phyloP scores from a whole-genome alignment of 2,113 vertebrate species.

The Rhipidura dahli region DNA sequence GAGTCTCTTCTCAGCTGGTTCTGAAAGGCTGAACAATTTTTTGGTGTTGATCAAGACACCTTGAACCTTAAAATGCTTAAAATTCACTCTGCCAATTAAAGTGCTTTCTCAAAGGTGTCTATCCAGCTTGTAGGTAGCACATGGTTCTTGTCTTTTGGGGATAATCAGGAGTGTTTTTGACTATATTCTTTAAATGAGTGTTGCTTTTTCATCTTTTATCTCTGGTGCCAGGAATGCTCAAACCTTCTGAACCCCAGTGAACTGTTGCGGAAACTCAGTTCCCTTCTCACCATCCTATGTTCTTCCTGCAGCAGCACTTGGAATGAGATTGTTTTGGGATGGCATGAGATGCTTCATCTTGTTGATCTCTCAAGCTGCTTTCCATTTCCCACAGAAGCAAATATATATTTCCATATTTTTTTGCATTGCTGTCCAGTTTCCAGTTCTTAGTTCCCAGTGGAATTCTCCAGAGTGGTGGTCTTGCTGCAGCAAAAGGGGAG shows the following conservation, averaged over 20 bases:
- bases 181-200: not conserved
- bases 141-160: not conserved
- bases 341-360: not conserved
- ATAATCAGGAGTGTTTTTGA: not conserved
- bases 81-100: not conserved
- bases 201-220: not conserved
- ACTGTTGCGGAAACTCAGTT: not conserved
- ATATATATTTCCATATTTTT: not conserved
- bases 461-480: not conserved
- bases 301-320: not conserved
- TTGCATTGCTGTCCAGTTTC: not conserved
- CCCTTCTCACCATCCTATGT: not conserved
- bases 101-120: not conserved
- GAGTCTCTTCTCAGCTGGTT: not conserved
- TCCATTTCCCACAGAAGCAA: not conserved
- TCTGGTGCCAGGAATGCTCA: not conserved
- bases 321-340: not conserved
- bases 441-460: not conserved
- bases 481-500: not conserved
- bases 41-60: not conserved
- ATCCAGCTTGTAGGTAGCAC: not conserved
- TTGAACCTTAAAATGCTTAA: not conserved
- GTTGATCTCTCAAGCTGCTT: not conserved
- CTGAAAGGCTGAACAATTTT: not conserved
- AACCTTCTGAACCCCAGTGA: not conserved